phyloP scores from a whole-genome alignment of 2,113 vertebrate genomes.

The Ceyx melanurus region DNA sequence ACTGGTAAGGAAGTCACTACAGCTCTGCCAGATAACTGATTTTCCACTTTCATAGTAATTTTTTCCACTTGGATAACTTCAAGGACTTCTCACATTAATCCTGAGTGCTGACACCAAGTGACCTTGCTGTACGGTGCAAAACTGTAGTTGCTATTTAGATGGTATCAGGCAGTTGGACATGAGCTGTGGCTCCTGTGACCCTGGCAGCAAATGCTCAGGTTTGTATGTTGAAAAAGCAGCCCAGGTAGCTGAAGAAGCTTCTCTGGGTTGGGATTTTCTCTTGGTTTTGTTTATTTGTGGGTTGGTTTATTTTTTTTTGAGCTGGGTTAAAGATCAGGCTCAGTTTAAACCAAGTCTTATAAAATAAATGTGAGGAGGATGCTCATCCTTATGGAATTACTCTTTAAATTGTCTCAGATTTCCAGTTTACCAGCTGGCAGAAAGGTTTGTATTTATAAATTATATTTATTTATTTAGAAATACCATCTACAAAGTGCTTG shows the following conservation, averaged over 20 bases:
- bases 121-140: neutral
- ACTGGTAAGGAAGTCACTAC: neutral
- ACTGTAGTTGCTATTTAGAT: neutral
- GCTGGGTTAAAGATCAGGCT: neutral
- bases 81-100: neutral
- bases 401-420: neutral
- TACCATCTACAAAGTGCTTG: neutral
- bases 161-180: neutral
- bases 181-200: too few relatives aligned
- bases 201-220: neutral
- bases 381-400: neutral
- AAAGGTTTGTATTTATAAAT: neutral
- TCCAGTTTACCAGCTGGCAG: neutral
- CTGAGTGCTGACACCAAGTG: neutral
- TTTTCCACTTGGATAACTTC: neutral
- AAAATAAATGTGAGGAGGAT: rapidly evolving
- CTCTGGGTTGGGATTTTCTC: neutral
- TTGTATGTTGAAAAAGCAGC: neutral
- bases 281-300: neutral
- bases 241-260: neutral
- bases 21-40: neutral
- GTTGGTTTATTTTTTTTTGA: neutral
- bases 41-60: neutral
- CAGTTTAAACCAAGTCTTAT: neutral
- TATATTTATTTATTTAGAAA: neutral